phyloP scores from a whole-genome alignment of 2,888 invertebrate species.

The Iselma pallidipennis region DNA sequence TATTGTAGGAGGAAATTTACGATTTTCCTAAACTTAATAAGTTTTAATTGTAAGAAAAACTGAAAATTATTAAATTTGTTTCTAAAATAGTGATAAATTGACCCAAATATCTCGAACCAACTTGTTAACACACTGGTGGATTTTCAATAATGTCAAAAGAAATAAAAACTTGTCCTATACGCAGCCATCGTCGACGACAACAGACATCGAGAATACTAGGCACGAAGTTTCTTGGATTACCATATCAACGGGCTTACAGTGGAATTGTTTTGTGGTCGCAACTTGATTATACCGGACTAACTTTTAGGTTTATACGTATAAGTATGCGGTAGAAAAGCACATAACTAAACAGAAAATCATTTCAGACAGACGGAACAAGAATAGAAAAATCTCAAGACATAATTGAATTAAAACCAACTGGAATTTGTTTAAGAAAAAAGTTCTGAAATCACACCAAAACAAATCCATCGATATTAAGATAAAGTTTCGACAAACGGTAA shows the following conservation, averaged over 20 bases:
- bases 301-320: neutral
- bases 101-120: too few relatives aligned
- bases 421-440: too few relatives aligned
- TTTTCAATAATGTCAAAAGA: neutral
- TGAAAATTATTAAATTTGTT: too few relatives aligned
- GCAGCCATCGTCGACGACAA: too few relatives aligned
- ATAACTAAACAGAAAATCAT: neutral
- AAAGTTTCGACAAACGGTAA: too few relatives aligned
- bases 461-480: too few relatives aligned
- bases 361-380: neutral
- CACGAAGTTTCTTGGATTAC: neutral
- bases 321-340: neutral
- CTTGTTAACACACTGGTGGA: too few relatives aligned
- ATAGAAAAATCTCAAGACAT: neutral
- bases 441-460: too few relatives aligned
- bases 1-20: too few relatives aligned
- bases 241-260: slow-evolving; percentile 3
- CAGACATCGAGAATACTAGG: neutral
- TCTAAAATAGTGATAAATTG: too few relatives aligned
- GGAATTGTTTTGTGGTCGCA: slow-evolving; percentile 1
- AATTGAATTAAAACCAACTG: neutral
- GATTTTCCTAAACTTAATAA: too few relatives aligned
- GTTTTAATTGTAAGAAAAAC: too few relatives aligned
- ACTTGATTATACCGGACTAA: slow-evolving; percentile 1
- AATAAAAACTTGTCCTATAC: neutral